Evolutionary conservation across 2,797 vertebrate species (phyloP), one percentile per base, ranked within the genome.

Genomic region (Schizopygopsis malacanthus): DNA sequence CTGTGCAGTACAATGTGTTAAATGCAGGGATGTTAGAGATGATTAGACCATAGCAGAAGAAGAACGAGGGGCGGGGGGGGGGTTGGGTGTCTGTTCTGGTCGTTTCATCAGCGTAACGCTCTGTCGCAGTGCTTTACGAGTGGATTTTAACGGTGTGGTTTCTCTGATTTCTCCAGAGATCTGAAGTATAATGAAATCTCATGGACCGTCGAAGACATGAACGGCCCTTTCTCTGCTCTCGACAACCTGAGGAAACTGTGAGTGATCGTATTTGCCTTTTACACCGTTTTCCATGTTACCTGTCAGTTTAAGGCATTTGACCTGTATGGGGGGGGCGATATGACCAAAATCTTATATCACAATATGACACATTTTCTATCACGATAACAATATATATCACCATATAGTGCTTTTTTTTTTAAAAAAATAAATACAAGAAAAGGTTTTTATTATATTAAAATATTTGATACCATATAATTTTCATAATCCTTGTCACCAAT

Each of bases 201-300:
- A n/a, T 99, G 98, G 98, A 97, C 98, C 77, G 98, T 99, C 82
- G 98, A 99, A 91, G 98, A 99, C 92, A 99, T 98, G 98, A 99
- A 97, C 25, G 98, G 98, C 9, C 97, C 98, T 6, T 99, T 99
- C 91, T 98, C 98, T 89, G 97, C 97, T 0, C 89, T 99, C 88
- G 97, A 98, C 93, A 96, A 96, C 84, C 95, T 99, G 77, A 96
- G 92, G 79, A 96, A 93, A 4, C 94, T 99, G 98, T 99, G 92
- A 97, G 97, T 77, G 52, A 39, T 22, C 25, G 28, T 65, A 65
- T 3, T n/a, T 59, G 56, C 13, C 33, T 63, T 22, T 3, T 65
- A 33, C 61, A 33, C 28, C 4, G 28, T 33, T 65, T 33, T 8
- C 6, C 2, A 28, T 25, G 13, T 63, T 28, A 63, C 28, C 12